Percentiles rank a stretch among this genome's conserved stretches.
These are phyloP conservation scores for Nyctibius grandis DNA, from an alignment of 2,797 vertebrate genomes.

Conservation along the genomic window DNA sequence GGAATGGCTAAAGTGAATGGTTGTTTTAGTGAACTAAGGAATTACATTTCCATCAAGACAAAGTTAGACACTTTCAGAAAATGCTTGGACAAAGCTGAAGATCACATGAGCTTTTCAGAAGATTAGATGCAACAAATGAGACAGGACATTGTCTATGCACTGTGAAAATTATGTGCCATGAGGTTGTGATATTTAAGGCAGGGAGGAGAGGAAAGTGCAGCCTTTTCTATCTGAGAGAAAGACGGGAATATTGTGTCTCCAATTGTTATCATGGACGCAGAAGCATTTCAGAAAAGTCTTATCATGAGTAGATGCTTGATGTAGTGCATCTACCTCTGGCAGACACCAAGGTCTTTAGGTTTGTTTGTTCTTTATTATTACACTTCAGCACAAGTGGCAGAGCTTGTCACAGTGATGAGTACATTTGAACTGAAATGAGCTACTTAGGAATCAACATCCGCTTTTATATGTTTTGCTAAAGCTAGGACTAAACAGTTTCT, in stretches of 20 bases:
- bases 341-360: background rate
- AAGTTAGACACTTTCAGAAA: conserved; percentile 57
- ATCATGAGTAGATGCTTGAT: background rate
- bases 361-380: background rate
- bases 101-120: conserved; percentile 37
- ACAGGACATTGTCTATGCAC: background rate
- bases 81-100: conserved; percentile 51
- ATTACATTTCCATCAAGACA: conserved; percentile 59
- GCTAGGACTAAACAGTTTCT: background rate
- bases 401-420: conserved; percentile 31
- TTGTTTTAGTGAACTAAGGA: conserved; percentile 55
- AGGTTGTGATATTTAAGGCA: background rate
- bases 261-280: background rate
- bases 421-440: conserved; percentile 18
- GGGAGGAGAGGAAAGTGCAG: background rate
- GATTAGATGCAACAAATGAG: conserved; percentile 41
- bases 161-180: background rate
- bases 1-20: conserved; percentile 44
- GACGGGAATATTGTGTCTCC: background rate
- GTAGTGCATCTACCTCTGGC: background rate
- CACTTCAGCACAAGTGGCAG: background rate
- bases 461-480: conserved; percentile 3
- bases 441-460: background rate
- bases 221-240: background rate
- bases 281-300: background rate